Base-by-base conservation (phyloP, 1,140 invertebrate species). In the Parasteatoda tepidariorum region DNA sequence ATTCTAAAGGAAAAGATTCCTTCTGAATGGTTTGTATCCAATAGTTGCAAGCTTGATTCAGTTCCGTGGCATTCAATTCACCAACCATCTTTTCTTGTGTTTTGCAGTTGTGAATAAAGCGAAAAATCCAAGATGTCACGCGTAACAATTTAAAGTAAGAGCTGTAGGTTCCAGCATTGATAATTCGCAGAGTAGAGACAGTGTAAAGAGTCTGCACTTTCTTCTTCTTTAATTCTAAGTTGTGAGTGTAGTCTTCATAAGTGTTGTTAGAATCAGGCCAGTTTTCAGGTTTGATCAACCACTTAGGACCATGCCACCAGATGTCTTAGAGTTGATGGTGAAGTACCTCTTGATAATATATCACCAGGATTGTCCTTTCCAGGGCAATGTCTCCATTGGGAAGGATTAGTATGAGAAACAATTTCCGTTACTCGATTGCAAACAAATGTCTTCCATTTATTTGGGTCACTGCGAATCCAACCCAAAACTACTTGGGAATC, bases 371-470 rank as follows among this genome's bases (percentile, higher is more conserved):
- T n/a, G n/a, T n/a, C n/a, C n/a, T n/a, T n/a, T n/a, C n/a, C n/a
- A n/a, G n/a, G n/a, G n/a, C n/a, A n/a, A n/a, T n/a, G n/a, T n/a
- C n/a, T n/a, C n/a, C n/a, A n/a, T n/a, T n/a, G n/a, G n/a, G n/a
- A n/a, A n/a, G n/a, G n/a, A n/a, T n/a, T n/a, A n/a, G n/a, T n/a
- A n/a, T n/a, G n/a, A n/a, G n/a, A 26, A 15, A 41, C 0, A 41
- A 78, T 78, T 64, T 78, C 74, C 1, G 57, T 62, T n/a, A 55
- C 13, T n/a, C 66, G 55, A 61, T 59, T 70, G 30, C 61, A 79
- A 18, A 79, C 75, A 57, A 79, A 79, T 55, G n/a, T n/a, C n/a
- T n/a, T n/a, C n/a, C n/a, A n/a, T n/a, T n/a, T n/a, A n/a, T n/a
- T n/a, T n/a, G n/a, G n/a, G n/a, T n/a, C n/a, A n/a, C n/a, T n/a